Conservation (phyloP, 2,797 vertebrate species). For the Anguilla megastoma region DNA sequence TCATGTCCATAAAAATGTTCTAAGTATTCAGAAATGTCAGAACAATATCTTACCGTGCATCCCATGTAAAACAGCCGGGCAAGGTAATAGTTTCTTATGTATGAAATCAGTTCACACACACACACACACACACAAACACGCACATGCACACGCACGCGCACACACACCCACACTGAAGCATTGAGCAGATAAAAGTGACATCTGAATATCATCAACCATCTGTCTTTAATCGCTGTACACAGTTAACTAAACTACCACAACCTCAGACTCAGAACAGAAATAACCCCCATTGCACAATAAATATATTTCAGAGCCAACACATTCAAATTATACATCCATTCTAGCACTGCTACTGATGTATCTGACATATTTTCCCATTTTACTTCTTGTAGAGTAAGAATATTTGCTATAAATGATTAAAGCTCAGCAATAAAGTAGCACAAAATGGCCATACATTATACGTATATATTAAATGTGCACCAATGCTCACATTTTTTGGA, state of each 20-base stretch:
- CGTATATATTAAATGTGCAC: neutral
- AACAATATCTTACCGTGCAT: slow-evolving; percentile 32
- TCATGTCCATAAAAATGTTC: slow-evolving; percentile 33
- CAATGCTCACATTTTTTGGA: neutral
- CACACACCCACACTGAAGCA: neutral
- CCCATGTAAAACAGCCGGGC: slow-evolving; percentile 37
- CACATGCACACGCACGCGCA: neutral
- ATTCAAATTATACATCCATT: neutral
- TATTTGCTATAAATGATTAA: neutral
- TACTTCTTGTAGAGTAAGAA: neutral
- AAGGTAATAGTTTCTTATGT: neutral
- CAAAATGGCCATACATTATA: neutral
- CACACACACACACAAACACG: neutral
- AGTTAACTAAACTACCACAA: neutral
- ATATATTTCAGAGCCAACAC: neutral
- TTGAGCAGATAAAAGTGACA: neutral
- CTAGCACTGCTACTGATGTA: neutral
- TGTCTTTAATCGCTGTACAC: neutral
- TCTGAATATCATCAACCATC: neutral
- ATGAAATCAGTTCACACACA: neutral
- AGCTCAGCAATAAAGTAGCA: neutral
- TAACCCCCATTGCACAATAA: neutral
- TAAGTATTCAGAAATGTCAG: slow-evolving; percentile 41
- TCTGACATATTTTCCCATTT: neutral
- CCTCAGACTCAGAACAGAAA: neutral